These are phyloP conservation scores for Poecile montanus DNA, from an alignment of 2,797 vertebrate species.

Conservation along the genomic window DNA sequence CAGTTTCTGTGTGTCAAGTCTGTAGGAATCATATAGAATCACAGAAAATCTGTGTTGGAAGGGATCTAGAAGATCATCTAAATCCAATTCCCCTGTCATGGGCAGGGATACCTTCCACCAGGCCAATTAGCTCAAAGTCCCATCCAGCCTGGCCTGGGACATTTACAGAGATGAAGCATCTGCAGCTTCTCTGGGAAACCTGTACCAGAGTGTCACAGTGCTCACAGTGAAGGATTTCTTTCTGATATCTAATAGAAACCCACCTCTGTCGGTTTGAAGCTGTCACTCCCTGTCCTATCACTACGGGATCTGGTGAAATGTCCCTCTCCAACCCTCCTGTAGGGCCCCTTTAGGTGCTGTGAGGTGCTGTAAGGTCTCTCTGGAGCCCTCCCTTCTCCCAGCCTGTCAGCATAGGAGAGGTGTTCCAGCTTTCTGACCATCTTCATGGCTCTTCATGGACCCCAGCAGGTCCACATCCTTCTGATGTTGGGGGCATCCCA, in stretches of 20 bases:
- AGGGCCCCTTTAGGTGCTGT: background rate
- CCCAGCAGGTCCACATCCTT: background rate
- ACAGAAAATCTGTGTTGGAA: background rate
- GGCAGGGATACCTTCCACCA: background rate
- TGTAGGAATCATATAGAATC: background rate
- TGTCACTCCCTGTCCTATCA: background rate
- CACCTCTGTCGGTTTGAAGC: background rate
- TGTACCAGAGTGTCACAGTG: background rate
- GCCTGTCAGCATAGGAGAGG: background rate
- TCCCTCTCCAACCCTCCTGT: background rate
- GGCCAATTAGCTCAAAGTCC: background rate
- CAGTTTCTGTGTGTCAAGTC: background rate
- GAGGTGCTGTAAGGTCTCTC: background rate
- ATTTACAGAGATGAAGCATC: background rate
- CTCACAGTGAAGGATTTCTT: background rate
- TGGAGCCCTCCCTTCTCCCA: background rate
- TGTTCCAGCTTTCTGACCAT: background rate
- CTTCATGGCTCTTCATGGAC: background rate
- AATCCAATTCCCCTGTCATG: background rate
- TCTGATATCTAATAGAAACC: background rate
- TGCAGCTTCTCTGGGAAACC: background rate
- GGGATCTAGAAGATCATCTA: background rate
- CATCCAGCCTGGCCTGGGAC: background rate
- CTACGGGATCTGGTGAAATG: no score
- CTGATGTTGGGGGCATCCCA: background rate